Base-by-base conservation (phyloP, 2,888 invertebrate species). In the Caenorhabditis auriculariae region DNA sequence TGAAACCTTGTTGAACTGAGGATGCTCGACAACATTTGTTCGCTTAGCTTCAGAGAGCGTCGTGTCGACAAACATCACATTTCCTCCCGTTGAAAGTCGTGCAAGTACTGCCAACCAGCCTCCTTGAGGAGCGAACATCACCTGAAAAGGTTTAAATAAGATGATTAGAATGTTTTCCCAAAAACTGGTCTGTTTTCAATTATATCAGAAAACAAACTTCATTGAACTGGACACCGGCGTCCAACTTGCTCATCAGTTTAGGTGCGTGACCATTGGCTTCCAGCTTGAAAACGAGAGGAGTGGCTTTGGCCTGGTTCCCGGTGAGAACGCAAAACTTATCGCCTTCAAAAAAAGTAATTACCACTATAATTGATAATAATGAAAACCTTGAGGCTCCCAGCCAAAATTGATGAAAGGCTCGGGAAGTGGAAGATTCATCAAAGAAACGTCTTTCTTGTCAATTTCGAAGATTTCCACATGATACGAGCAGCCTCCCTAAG, bases 381-480 rank as follows among this genome's bases (percentile, higher is more conserved):
- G n/a, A n/a, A n/a, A 51, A 74, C 72, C 75, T 42, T 69, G 62
- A 0, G 98, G 96, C 82, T 98, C 98, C 96, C 96, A 98, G 0
- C 93, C 93, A 81, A 98, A 96, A 0, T 93, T 92, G 78, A 84
- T 75, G 49, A 86, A 84, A 44, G 82, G 82, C 65, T 86, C 86
- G 82, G 96, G 93, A 63, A 93, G 90, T 84, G 96, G 96, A 1
- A 96, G 90, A 12, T 91, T 93, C 82, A 98, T 96, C 0, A 98
- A 94, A 0, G 98, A 96, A 74, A 96, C 91, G 81, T 96, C 94
- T 73, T 85, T 85, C 73, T 84, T 85, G 63, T 84, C 84, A 89
- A 98, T 93, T 81, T 96, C 93, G 86, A 98, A 98, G 73, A 98
- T 91, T 85, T 99, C 98, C 84, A 98, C 93, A 83, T 95, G 96